These are phyloP conservation scores for Trichogramma pretiosum DNA, from an alignment of 1,140 invertebrate genomes.

Conservation along the genomic window DNA sequence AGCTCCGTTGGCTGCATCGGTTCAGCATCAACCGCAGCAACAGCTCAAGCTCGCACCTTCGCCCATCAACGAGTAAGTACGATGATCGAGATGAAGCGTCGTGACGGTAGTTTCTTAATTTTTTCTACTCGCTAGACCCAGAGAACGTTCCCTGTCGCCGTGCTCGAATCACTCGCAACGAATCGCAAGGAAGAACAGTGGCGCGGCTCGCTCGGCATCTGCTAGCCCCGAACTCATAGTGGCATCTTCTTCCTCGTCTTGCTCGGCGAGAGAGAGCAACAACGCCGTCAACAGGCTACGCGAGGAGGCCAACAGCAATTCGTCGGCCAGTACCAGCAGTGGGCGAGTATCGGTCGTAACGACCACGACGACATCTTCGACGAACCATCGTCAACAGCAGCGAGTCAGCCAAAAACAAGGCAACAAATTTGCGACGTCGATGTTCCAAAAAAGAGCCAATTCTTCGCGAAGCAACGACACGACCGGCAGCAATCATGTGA, in stretches of 20 bases:
- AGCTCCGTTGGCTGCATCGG: no score
- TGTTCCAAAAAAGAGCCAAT: no score
- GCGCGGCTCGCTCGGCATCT: conserved; percentile 7
- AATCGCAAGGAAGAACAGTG: not conserved
- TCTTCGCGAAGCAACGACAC: no score
- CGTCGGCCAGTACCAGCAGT: conserved; percentile 20
- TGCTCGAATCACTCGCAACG: conserved; percentile 7
- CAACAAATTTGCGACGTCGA: no score
- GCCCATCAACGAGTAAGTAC: no score
- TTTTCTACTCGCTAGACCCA: no score
- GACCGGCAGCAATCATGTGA: not conserved
- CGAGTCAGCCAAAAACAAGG: not conserved
- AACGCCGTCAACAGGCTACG: not conserved
- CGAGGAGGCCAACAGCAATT: not conserved
- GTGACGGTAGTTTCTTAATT: no score
- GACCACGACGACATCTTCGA: conserved; percentile 11
- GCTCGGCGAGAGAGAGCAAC: conserved; percentile 15
- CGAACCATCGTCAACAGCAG: conserved; percentile 17
- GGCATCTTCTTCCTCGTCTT: conserved; percentile 11
- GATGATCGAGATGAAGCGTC: no score
- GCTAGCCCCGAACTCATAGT: conserved; percentile 18
- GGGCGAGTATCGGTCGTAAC: conserved; percentile 19
- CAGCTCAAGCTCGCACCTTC: conserved; percentile 17
- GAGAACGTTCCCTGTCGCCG: conserved; percentile 19
- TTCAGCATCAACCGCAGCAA: conserved; percentile 5